Evolutionary conservation across 2,888 invertebrate species (phyloP), one percentile per base, ranked within the genome.

Genomic region (Chymomyza procnemis): DNA sequence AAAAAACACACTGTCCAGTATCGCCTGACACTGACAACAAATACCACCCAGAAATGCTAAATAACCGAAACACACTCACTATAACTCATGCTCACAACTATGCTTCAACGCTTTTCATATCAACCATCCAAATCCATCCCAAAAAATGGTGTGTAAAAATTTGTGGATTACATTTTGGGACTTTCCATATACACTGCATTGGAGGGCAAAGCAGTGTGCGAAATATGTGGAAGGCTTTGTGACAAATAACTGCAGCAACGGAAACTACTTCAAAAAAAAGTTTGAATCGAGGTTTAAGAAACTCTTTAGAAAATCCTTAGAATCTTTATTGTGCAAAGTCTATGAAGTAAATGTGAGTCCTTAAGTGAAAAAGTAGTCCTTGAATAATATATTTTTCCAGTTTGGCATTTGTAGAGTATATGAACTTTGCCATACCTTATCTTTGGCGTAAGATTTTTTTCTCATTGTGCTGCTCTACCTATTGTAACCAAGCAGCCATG

Each of bases 11-110:
- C 68, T 61, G 71, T 66, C 34, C 21, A 22, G 52, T 19, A 66
- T 67, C 77, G 71, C 67, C 86, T 86, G 82, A 60, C 73, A 57
- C 61, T 83, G 83, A 86, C 87, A 85, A 72, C 70, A 69, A 69
- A 68, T 69, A 21, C 67, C 71, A 60, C 67, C 70, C 74, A 64
- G 68, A 75, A 78, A 78, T 78, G 65, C 22, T 67, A 80, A 74
- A 41, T 48, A n/a, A 48, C 56, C 61, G 46, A 62, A 46, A 22
- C 50, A 30, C 34, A 12, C 21, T 4, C 63, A 61, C 18, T 18
- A 48, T 48, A 30, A 19, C 34, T 41, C 34, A 50, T 54, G 54
- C 3, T 21, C 21, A 21, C 54, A 21, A 54, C 54, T 50, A 18
- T 50, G 19, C 50, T 50, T 50, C 50, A 50, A 50, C 50, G 50